Percentiles rank a stretch among this genome's conserved stretches.
Conservation (phyloP, 35 echinoderm and acorn worm genomes). For the Ophiothrix spiculata region DNA sequence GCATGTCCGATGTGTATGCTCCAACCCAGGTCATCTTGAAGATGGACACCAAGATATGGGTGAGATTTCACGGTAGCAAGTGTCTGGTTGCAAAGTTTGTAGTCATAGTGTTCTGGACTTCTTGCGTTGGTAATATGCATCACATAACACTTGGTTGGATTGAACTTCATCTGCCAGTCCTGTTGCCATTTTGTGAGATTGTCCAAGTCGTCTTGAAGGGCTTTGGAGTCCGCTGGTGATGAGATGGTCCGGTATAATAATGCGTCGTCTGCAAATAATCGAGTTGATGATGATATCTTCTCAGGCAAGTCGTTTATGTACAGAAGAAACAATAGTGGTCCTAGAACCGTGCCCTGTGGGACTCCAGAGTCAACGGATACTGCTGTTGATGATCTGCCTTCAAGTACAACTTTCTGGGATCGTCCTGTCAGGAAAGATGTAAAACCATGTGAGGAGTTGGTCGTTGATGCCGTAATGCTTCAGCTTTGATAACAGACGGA, state of each 20-base stretch:
- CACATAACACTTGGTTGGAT: slow-evolving; percentile 37
- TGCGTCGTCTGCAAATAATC: slow-evolving; percentile 36
- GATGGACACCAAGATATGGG: slow-evolving; percentile 3
- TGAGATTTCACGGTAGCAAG: slow-evolving; percentile 23
- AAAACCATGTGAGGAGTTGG: slow-evolving; percentile 5
- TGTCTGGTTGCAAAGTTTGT: slow-evolving; percentile 4
- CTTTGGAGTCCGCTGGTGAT: slow-evolving; percentile 5
- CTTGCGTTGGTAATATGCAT: slow-evolving; percentile 17
- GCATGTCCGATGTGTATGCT: slow-evolving; percentile 17
- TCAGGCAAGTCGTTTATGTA: slow-evolving; percentile 22
- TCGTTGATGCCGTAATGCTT: slow-evolving; percentile 42
- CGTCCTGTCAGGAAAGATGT: slow-evolving; percentile 27
- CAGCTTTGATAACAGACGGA: slow-evolving; percentile 20
- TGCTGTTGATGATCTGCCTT: slow-evolving; percentile 20
- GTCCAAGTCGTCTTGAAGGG: slow-evolving; percentile 17
- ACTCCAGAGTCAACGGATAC: slow-evolving; percentile 21
- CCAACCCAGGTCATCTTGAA: slow-evolving; percentile 19
- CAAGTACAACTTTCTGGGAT: slow-evolving; percentile 28
- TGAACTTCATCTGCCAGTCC: slow-evolving; percentile 28
- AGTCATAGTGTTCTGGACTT: slow-evolving; percentile 5
- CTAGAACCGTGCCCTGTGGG: slow-evolving; percentile 29
- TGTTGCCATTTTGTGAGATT: slow-evolving; percentile 17
- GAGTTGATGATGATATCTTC: slow-evolving; percentile 20
- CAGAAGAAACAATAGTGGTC: slow-evolving; percentile 34
- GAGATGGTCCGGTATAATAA: slow-evolving; percentile 15